These are phyloP conservation scores for Nylanderia fulva DNA, from an alignment of 1,140 invertebrate genomes.

Conservation along the genomic window DNA sequence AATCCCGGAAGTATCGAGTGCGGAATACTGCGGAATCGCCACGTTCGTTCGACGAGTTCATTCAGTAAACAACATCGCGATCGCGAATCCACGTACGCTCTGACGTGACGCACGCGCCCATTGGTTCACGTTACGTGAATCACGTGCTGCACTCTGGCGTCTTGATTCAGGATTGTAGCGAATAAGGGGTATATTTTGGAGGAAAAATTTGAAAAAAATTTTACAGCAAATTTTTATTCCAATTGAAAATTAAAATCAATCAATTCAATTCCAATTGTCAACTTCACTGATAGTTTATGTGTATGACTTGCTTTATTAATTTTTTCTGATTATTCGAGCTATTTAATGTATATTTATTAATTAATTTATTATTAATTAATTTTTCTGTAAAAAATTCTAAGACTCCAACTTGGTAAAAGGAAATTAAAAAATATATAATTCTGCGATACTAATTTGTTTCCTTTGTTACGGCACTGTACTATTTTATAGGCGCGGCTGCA, in stretches of 20 bases:
- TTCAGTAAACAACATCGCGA: slow-evolving; percentile 36
- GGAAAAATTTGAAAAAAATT: no score
- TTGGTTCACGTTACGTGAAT: background rate
- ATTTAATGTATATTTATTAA: no score
- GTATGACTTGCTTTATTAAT: no score
- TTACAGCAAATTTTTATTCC: no score
- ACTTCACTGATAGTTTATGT: no score
- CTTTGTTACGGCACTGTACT: slow-evolving; percentile 5
- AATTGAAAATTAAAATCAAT: no score
- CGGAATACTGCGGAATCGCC: background rate
- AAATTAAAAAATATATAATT: background rate
- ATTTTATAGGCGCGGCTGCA: background rate
- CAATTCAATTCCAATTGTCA: no score
- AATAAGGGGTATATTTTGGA: no score
- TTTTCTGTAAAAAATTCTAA: no score
- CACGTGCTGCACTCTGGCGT: background rate
- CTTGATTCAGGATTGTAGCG: background rate
- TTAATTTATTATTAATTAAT: background rate
- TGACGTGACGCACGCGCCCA: background rate
- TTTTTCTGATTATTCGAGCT: no score
- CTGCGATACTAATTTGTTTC: background rate
- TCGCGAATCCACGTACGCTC: background rate
- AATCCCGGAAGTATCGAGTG: background rate
- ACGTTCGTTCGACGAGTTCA: background rate
- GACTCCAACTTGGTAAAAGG: background rate